A percentile compares a stretch with the other conserved stretches of the same genome.
phyloP scores from a whole-genome alignment of 2,888 invertebrate species.

The Drepanosiphum platanoidis region DNA sequence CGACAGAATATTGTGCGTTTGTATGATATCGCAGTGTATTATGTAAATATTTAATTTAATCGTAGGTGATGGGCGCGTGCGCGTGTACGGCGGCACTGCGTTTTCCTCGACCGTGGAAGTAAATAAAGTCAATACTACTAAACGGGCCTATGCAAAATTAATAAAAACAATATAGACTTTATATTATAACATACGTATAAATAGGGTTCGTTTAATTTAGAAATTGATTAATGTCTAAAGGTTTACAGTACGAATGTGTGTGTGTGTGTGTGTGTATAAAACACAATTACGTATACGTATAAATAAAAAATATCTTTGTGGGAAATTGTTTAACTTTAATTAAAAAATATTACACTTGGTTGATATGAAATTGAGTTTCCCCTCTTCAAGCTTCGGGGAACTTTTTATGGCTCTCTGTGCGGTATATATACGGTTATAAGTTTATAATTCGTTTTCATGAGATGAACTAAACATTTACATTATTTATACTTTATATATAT shows the following conservation, averaged over 20 bases:
- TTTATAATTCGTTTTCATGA: constrained; percentile 54
- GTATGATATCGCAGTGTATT: background rate
- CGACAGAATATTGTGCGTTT: too few relatives aligned
- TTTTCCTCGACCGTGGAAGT: background rate
- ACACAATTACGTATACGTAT: too few relatives aligned
- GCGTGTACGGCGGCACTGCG: too few relatives aligned
- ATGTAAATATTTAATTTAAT: background rate
- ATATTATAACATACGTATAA: background rate
- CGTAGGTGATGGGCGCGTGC: too few relatives aligned
- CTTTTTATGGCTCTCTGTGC: constrained; percentile 37
- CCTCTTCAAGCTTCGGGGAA: constrained; percentile 4
- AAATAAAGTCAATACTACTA: constrained; percentile 25
- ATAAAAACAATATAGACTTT: constrained; percentile 27
- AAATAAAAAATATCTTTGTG: constrained; percentile 41
- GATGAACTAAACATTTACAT: constrained; percentile 58
- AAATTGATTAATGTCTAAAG: constrained; percentile 48
- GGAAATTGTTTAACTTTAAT: constrained; percentile 48
- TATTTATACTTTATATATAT: constrained; percentile 36
- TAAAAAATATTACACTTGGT: constrained; percentile 56
- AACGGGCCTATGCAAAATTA: constrained; percentile 14
- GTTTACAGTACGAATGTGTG: constrained; percentile 22
- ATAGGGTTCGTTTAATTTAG: constrained; percentile 39
- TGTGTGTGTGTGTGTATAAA: too few relatives aligned
- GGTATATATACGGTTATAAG: constrained; percentile 35
- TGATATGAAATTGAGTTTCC: constrained; percentile 52